These are phyloP conservation scores for Typhlichthys eigenmanni DNA, from an alignment of 2,797 vertebrate genomes.

Conservation along the genomic window DNA sequence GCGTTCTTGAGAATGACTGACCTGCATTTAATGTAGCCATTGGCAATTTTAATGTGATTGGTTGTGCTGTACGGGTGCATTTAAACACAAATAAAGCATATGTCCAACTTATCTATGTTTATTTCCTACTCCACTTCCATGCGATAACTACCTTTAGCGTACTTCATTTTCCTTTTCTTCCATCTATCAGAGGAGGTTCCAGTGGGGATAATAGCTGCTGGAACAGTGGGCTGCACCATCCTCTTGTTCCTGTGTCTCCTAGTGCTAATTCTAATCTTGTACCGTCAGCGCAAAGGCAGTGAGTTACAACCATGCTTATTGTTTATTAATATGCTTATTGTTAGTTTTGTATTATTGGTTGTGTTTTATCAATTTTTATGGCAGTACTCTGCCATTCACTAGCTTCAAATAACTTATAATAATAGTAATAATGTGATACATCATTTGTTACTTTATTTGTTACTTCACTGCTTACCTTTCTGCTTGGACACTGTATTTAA, in stretches of 20 bases:
- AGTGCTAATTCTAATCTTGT: conserved; percentile 86
- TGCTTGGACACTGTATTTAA: too few species aligned
- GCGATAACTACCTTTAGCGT: not conserved
- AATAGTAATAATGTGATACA: too few species aligned
- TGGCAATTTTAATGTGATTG: too few species aligned
- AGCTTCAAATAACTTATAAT: too few species aligned
- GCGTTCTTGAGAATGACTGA: too few species aligned
- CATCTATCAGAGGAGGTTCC: conserved; percentile 82
- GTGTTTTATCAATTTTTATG: not conserved
- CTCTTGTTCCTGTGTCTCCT: conserved; percentile 83
- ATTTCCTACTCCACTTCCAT: conserved; percentile 12
- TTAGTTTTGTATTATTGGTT: not conserved
- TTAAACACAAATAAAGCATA: too few species aligned
- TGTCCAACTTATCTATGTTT: conserved; percentile 21
- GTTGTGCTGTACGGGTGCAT: not conserved
- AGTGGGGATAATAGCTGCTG: conserved; percentile 87
- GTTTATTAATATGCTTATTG: not conserved
- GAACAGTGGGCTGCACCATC: conserved; percentile 84
- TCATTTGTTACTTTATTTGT: too few species aligned
- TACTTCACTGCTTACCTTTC: too few species aligned
- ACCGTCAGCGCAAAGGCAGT: conserved; percentile 97
- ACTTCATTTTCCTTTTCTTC: conserved; percentile 8
- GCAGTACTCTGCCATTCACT: too few species aligned
- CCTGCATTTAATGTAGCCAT: too few species aligned
- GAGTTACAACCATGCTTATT: conserved; percentile 67